Evolutionary conservation across 2,888 invertebrate species (phyloP).

Genomic region (Napeogenes sylphis): DNA sequence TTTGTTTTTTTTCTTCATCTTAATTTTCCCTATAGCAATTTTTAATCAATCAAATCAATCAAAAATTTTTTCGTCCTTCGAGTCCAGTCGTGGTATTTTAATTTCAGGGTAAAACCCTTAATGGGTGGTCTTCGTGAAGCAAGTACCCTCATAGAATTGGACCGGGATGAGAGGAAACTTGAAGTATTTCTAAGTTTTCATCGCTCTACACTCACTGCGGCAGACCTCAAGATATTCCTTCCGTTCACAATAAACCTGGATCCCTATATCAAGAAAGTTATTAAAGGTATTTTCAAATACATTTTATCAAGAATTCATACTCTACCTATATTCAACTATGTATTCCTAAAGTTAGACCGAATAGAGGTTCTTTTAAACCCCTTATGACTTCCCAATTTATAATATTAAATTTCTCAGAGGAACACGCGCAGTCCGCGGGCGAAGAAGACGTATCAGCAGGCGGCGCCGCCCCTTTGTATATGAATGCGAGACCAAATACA

Average conservation of each 20-base stretch:
- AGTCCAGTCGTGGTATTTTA: too few relatives aligned
- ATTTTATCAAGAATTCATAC: too few relatives aligned
- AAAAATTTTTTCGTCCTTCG: too few relatives aligned
- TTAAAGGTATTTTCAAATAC: slow-evolving; percentile 83
- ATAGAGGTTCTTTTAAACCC: too few relatives aligned
- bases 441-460: slow-evolving; percentile 52
- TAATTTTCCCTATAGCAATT: too few relatives aligned
- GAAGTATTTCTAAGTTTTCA: slow-evolving; percentile 95
- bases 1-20: too few relatives aligned
- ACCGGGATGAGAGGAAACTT: slow-evolving; percentile 95
- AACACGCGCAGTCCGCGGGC: slow-evolving; percentile 56
- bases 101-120: slow-evolving; percentile 84
- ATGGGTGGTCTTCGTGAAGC: slow-evolving; percentile 91
- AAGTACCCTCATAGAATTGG: slow-evolving; percentile 92
- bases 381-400: too few relatives aligned
- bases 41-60: too few relatives aligned
- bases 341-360: too few relatives aligned
- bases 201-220: slow-evolving; percentile 88
- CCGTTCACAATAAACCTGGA: slow-evolving; percentile 99
- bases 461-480: slow-evolving; percentile 36
- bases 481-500: slow-evolving; percentile 21
- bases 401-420: slow-evolving; percentile 45
- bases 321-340: too few relatives aligned
- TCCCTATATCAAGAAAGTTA: slow-evolving; percentile 97
- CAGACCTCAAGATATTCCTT: slow-evolving; percentile 95